phyloP scores from a whole-genome alignment of 1,140 invertebrate genomes.

The Aphaenogaster ashmeadi region DNA sequence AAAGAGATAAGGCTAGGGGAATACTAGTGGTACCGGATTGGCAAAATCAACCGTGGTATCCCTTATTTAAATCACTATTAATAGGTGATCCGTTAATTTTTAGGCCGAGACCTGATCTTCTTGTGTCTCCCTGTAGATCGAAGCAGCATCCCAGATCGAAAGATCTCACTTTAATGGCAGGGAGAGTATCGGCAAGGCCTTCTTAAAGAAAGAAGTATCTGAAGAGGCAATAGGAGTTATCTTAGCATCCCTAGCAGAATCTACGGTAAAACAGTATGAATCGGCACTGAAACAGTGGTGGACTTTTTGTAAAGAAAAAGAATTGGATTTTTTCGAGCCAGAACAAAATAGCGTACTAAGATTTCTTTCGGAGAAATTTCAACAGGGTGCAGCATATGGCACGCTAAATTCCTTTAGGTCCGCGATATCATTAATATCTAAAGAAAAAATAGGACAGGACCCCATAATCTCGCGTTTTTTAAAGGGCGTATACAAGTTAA shows the following conservation, averaged over 20 bases:
- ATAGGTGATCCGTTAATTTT: not conserved
- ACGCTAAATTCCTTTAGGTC: not conserved
- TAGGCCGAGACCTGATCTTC: not conserved
- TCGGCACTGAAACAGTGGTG: not conserved
- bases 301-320: not conserved
- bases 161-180: not conserved
- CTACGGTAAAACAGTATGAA: not conserved
- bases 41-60: not conserved
- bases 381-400: not conserved
- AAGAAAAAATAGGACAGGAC: not conserved
- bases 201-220: not conserved
- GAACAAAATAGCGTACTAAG: not conserved
- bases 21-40: constrained; percentile 71
- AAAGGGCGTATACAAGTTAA: not conserved
- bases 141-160: not conserved
- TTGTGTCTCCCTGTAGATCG: not conserved
- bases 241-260: not conserved
- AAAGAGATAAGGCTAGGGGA: constrained; percentile 58
- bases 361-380: not conserved
- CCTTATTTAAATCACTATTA: not conserved
- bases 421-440: not conserved
- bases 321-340: not conserved
- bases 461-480: not conserved
- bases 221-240: not conserved
- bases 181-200: not conserved